These are phyloP conservation scores for Pseudomugil tenellus DNA, from an alignment of 2,797 vertebrate genomes.

Conservation along the genomic window DNA sequence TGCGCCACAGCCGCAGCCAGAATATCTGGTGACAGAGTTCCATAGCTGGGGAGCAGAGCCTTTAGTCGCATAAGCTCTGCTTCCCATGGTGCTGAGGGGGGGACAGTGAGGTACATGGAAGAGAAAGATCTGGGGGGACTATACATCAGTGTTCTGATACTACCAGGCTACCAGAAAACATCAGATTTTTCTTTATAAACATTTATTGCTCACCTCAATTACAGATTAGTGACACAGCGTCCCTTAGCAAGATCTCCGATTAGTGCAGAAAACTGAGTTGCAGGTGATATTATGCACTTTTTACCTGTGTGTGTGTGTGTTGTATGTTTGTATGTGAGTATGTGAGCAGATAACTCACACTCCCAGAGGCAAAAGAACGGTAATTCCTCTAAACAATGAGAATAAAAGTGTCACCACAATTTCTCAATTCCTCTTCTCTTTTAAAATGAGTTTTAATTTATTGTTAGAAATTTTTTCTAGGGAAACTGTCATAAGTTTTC, in stretches of 20 bases:
- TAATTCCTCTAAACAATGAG: conserved; percentile 31
- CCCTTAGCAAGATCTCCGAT: conserved; percentile 53
- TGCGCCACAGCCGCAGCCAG: no score
- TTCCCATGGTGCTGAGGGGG: no score
- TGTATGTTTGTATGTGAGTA: neutral
- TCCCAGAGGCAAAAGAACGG: conserved; percentile 34
- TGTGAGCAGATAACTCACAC: conserved; percentile 14
- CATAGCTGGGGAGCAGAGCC: no score
- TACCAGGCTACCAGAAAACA: conserved; percentile 38
- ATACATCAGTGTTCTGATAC: conserved; percentile 28
- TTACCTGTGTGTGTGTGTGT: conserved; percentile 21
- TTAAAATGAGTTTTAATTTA: neutral
- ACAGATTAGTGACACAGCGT: conserved; percentile 35
- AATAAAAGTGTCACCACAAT: conserved; percentile 18
- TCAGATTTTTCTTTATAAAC: conserved; percentile 35
- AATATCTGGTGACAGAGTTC: no score
- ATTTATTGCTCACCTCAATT: conserved; percentile 48
- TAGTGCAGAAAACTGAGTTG: conserved; percentile 25
- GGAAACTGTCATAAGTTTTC: conserved; percentile 34
- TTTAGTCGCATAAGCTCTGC: no score
- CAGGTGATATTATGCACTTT: conserved; percentile 29
- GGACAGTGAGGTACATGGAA: no score
- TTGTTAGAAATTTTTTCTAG: conserved; percentile 12
- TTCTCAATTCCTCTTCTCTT: neutral
- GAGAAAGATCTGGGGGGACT: conserved; percentile 11